Base-by-base conservation (phyloP, 2,888 invertebrate genomes). In the Dryocosmus kuriphilus region DNA sequence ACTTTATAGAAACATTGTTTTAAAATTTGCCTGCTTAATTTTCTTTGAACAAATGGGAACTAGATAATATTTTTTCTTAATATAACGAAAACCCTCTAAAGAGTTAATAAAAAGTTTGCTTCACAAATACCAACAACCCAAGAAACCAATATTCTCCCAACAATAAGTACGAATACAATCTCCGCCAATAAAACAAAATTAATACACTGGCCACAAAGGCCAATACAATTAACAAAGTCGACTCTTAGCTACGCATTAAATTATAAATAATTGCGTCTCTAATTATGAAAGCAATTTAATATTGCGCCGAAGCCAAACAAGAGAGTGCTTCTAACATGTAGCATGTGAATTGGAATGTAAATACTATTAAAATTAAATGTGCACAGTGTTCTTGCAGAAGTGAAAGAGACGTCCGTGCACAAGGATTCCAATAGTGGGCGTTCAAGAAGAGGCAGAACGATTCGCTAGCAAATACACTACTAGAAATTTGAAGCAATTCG, bases 371-470 rank as follows among this genome's bases (percentile, higher is more conserved):
- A 11, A 35, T 35, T 35, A 41, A 76, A 57, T 41, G 16, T 55
- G 35, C 38, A 14, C 46, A 67, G 60, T 67, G 62, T 60, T 74
- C 62, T 74, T 77, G 63, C 77, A n/a, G n/a, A 51, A 51, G 51
- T 51, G 51, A n/a, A 51, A 46, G 46, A 46, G 46, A 46, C 14
- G 51, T 51, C 19, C 46, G 22, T 22, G 22, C 9, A 55, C 9
- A 57, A 57, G 24, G 7, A 65, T 65, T 71, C n/a, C 51, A 51
- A 46, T 71, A 46, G 65, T 75, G 65, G 77, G 65, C 75, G 78
- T 79, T 60, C 27, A 32, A 71, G 67, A 76, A 74, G 75, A 76
- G 60, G 77, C 74, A 73, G 19, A 41, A 5, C 27, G 61, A 32
- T 60, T 77, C 65, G 41, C 57, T 24, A 41, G 27, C 63, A 61